Base-by-base conservation (phyloP, 2,888 invertebrate species). In the Mimumesa dahlbomi region DNA sequence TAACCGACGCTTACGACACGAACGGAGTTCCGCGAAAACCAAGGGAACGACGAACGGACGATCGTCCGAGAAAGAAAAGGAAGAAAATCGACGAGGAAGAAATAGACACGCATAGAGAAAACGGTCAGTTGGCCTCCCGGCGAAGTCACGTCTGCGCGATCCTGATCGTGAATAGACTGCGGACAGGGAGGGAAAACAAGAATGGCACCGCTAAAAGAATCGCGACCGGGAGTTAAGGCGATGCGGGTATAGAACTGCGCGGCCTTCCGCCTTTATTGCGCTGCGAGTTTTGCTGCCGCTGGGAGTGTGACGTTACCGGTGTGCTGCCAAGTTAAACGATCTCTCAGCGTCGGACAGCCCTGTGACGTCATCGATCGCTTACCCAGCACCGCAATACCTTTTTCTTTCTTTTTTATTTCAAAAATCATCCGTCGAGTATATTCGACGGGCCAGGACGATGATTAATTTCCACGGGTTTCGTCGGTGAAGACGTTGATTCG, bases 201-300 rank as follows among this genome's bases (percentile, higher is more conserved):
- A 53, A 63, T 38, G 63, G 19, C 13, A 50, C 19, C 31, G 21
- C 22, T 14, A 16, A 36, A 4, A 40, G 48, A 62, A 67, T 42
- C 42, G 65, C 58, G 62, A 50, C 21, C 50, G 64, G 48, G 59
- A 78, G 69, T 76, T 78, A 74, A 70, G 19, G 52, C 72, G 73
- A 75, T 77, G 38, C 42, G 54, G 71, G 72, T 74, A 73, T 74
- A 65, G 31, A 58, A 79, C 77, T 3, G 18, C 7, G 78, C 75
- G 84, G 83, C 83, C 85, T 86, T 86, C 85, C 83, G 85, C 79
- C 75, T 72, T 76, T 81, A 82, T 82, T 84, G 79, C 81, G 79
- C 81, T 73, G 61, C 74, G 53, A 77, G 71, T 38, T 25, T 22
- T 16, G 36, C 36, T 7, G 31, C 21, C 11, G 48, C 31, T 34